These are phyloP conservation scores for Pristionchus fissidentatus DNA, from an alignment of 2,888 invertebrate species.

Conservation along the genomic window DNA sequence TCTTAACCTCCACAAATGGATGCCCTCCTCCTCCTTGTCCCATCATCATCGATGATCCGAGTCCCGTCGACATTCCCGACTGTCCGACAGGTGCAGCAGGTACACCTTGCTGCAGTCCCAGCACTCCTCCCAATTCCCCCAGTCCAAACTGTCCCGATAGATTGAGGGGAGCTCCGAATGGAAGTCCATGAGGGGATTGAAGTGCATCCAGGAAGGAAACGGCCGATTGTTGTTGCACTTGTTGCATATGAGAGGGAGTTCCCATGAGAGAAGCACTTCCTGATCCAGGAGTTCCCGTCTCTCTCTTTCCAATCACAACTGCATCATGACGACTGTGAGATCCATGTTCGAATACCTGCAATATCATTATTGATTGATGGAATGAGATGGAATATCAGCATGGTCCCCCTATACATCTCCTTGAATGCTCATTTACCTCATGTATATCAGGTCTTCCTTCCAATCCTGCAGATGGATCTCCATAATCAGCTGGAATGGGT, in stretches of 20 bases:
- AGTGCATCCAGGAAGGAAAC: slow-evolving; percentile 5
- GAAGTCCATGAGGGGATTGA: background rate
- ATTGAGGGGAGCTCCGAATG: background rate
- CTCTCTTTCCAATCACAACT: slow-evolving; percentile 28
- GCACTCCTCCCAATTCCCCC: slow-evolving; percentile 19
- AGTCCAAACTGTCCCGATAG: background rate
- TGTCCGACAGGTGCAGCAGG: background rate
- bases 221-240: no score
- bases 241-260: background rate
- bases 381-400: no score
- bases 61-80: no score
- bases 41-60: no score
- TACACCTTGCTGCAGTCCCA: slow-evolving; percentile 33
- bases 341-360: slow-evolving; percentile 47
- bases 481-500: slow-evolving; percentile 62
- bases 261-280: background rate
- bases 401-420: background rate
- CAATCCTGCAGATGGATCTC: slow-evolving; percentile 59
- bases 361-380: background rate
- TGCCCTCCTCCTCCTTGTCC: background rate
- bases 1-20: slow-evolving; percentile 13
- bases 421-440: slow-evolving; percentile 26
- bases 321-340: slow-evolving; percentile 45
- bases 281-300: background rate
- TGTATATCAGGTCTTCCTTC: slow-evolving; percentile 64